Conservation (phyloP, 2,888 invertebrate species). For the Noctua fimbriata region DNA sequence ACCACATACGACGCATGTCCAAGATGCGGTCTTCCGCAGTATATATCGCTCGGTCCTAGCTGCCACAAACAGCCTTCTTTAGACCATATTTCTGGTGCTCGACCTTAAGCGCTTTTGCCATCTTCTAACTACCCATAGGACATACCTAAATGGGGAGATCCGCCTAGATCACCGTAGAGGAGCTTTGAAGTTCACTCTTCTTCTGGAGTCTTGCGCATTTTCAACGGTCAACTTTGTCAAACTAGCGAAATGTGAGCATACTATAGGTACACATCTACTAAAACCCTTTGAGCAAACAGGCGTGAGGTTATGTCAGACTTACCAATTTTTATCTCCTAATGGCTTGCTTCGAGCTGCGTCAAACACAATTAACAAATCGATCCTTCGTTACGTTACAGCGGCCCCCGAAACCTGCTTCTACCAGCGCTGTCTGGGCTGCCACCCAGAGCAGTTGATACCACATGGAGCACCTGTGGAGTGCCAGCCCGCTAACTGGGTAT, state of each 20-base stretch:
- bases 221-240: not conserved
- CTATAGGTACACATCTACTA: no score
- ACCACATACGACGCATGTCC: not conserved
- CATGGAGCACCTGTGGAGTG: constrained; percentile 79
- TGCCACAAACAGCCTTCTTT: not conserved
- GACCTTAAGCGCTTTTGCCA: not conserved
- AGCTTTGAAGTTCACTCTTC: not conserved
- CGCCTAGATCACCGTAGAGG: not conserved
- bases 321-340: not conserved
- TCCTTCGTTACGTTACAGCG: constrained; percentile 68
- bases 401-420: constrained; percentile 83
- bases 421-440: constrained; percentile 84
- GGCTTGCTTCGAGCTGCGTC: not conserved
- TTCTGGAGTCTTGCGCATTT: not conserved
- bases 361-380: not conserved
- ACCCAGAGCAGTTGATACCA: constrained; percentile 76
- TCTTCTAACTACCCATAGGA: not conserved
- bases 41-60: not conserved
- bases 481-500: constrained; percentile 83
- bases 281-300: no score
- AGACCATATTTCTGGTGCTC: not conserved
- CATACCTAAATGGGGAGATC: not conserved
- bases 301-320: not conserved
- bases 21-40: not conserved
- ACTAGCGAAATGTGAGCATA: not conserved